phyloP scores from a whole-genome alignment of 1,140 invertebrate genomes.

The Nephila pilipes region DNA sequence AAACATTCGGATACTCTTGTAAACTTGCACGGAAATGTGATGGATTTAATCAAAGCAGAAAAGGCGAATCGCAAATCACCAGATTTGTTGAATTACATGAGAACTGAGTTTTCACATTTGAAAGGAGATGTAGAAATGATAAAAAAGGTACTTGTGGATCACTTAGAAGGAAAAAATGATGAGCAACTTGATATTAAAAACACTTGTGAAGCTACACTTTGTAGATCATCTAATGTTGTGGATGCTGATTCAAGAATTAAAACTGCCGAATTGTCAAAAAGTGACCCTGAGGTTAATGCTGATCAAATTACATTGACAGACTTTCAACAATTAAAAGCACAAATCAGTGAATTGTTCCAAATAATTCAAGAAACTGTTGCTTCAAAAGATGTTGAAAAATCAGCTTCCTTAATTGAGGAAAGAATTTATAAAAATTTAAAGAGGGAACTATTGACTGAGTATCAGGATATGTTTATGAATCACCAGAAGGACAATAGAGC shows the following conservation, averaged over 20 bases:
- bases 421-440: neutral
- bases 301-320: neutral
- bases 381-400: slow-evolving; percentile 12
- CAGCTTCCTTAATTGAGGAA: neutral
- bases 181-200: too few species aligned
- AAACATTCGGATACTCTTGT: slow-evolving; percentile 12
- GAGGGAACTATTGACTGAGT: neutral
- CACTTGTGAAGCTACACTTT: too few species aligned
- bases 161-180: neutral
- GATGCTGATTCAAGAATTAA: too few species aligned
- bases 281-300: neutral
- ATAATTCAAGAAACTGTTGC: neutral
- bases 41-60: neutral
- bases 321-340: neutral
- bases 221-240: too few species aligned
- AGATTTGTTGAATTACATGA: neutral
- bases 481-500: neutral
- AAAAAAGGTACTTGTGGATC: neutral
- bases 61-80: too few species aligned
- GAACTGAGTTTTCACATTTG: slow-evolving; percentile 19
- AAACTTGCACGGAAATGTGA: neutral
- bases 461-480: neutral
- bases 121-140: slow-evolving; percentile 23
- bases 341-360: slow-evolving; percentile 1
- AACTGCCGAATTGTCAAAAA: neutral